Conservation (phyloP, 2,113 vertebrate species). For the Tichodroma muraria region DNA sequence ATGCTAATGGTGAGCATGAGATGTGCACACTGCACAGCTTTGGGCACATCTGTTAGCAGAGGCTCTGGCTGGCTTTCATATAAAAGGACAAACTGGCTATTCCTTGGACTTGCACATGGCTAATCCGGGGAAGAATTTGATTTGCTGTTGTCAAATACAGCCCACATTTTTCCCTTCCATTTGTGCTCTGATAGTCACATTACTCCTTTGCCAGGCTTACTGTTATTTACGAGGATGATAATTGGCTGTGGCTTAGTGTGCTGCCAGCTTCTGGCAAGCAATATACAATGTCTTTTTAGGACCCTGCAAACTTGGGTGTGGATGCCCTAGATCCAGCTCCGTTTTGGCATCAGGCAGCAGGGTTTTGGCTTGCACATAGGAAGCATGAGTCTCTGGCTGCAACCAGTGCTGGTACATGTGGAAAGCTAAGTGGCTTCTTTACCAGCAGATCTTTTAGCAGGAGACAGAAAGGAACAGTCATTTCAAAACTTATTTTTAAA, state of each 20-base stretch:
- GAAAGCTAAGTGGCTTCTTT: conserved; percentile 48
- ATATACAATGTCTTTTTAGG: background rate
- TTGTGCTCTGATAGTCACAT: background rate
- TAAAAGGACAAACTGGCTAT: background rate
- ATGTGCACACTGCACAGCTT: background rate
- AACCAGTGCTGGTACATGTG: conserved; percentile 20
- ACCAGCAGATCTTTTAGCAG: conserved; percentile 28
- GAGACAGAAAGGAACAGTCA: conserved; percentile 54
- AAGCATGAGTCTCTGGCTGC: conserved; percentile 35
- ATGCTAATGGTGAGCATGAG: conserved; percentile 75
- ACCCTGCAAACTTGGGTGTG: conserved; percentile 25
- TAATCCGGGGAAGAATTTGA: background rate
- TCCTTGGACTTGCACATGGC: background rate
- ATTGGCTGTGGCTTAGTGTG: background rate
- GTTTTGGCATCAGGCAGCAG: conserved; percentile 14
- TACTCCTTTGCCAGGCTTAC: background rate
- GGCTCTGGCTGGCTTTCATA: background rate
- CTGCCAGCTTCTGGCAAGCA: conserved; percentile 13
- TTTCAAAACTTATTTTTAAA: conserved; percentile 74
- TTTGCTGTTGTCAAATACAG: background rate
- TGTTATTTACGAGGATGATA: background rate
- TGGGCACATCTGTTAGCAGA: background rate
- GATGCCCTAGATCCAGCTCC: conserved; percentile 8
- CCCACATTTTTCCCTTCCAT: background rate
- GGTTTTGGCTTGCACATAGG: conserved; percentile 24